These are phyloP conservation scores for Myrmecophaga tridactyla DNA, from an alignment of 2,113 vertebrate species.

Conservation along the genomic window DNA sequence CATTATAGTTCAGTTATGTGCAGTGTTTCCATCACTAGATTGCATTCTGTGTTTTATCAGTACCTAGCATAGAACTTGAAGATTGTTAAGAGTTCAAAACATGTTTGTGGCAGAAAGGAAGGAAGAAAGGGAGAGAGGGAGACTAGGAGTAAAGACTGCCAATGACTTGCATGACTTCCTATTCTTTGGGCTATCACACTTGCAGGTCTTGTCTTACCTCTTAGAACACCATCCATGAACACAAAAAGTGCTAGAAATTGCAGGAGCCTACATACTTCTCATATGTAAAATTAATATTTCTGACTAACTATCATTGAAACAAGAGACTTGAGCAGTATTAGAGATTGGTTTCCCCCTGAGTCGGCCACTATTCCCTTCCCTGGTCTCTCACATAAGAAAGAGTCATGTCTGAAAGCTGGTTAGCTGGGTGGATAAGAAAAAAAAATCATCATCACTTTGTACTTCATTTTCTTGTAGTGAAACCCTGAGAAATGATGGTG, in stretches of 20 bases:
- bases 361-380: background rate
- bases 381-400: background rate
- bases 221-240: background rate
- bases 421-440: background rate
- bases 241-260: background rate
- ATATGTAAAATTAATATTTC: background rate
- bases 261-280: background rate
- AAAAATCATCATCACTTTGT: background rate
- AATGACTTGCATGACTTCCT: background rate
- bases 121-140: background rate
- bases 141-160: background rate
- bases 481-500: background rate
- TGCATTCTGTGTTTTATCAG: background rate
- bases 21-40: background rate
- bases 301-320: background rate
- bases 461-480: background rate
- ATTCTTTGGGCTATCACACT: background rate
- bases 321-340: background rate
- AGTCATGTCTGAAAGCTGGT: background rate
- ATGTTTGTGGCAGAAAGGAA: background rate
- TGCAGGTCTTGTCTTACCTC: background rate
- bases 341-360: background rate
- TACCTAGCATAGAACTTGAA: background rate
- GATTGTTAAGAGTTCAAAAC: background rate
- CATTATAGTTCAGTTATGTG: background rate